Conservation (phyloP, 2,888 invertebrate genomes). For the Panopea generosa region DNA sequence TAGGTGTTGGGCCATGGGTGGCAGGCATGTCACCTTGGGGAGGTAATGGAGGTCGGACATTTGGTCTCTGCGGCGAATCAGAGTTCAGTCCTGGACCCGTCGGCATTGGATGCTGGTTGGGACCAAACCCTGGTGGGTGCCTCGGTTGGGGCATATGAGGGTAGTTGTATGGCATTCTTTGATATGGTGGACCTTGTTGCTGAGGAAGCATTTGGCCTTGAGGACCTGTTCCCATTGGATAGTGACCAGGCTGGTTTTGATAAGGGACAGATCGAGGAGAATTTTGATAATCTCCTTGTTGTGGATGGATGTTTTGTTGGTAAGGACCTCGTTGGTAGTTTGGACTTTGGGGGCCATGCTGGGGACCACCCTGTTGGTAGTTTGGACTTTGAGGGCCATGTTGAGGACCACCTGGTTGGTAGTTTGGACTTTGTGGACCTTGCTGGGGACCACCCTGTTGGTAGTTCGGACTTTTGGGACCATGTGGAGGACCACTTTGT, state of each 20-base stretch:
- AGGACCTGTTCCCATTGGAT: conserved; percentile 19
- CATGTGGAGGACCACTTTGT: too few relatives aligned
- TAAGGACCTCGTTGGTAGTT: too few relatives aligned
- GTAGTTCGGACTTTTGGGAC: conserved; percentile 17
- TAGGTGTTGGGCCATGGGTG: conserved; percentile 12
- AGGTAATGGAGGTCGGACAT: conserved; percentile 22
- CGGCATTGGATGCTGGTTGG: neutral
- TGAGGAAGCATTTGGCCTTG: conserved; percentile 32
- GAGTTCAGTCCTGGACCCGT: conserved; percentile 22
- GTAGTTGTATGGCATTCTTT: conserved; percentile 46
- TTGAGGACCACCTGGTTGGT: neutral
- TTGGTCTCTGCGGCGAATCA: conserved; percentile 30
- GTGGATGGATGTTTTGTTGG: too few relatives aligned
- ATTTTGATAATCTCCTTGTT: too few relatives aligned
- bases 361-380: conserved; percentile 24
- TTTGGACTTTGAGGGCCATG: conserved; percentile 28
- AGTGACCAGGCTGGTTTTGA: conserved; percentile 24
- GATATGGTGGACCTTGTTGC: conserved; percentile 34
- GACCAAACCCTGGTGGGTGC: conserved; percentile 21
- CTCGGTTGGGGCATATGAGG: conserved; percentile 34
- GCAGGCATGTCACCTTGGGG: conserved; percentile 12
- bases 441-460: conserved; percentile 33
- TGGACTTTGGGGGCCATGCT: conserved; percentile 32
- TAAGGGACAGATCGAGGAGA: neutral
- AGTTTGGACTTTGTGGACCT: neutral